phyloP scores from a whole-genome alignment of 2,113 vertebrate genomes.

The Puffinus mauretanicus region DNA sequence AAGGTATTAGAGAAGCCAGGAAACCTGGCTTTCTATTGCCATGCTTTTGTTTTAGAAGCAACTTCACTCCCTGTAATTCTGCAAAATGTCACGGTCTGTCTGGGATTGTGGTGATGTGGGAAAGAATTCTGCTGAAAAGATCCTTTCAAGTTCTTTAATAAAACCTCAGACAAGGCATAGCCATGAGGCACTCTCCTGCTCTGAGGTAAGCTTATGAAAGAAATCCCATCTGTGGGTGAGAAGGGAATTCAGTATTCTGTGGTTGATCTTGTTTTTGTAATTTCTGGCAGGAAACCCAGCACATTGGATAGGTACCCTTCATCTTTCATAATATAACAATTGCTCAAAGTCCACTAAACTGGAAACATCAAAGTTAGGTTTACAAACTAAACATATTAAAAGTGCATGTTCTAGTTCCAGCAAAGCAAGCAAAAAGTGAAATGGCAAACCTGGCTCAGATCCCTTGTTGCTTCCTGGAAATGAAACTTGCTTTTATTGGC shows the following conservation, averaged over 20 bases:
- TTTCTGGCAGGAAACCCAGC: not conserved
- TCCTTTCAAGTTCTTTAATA: slow-evolving; percentile 34
- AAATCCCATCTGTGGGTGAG: slow-evolving; percentile 14
- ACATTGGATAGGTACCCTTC: slow-evolving; percentile 5
- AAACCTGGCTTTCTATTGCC: not conserved
- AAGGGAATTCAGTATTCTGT: slow-evolving; percentile 3
- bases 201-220: slow-evolving; percentile 48
- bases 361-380: slow-evolving; percentile 36
- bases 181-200: slow-evolving; percentile 18
- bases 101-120: slow-evolving; percentile 19
- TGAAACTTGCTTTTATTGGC: slow-evolving; percentile 20
- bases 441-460: not conserved
- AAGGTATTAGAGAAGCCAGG: not conserved
- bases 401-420: not conserved
- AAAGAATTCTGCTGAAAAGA: slow-evolving; percentile 26
- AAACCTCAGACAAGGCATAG: slow-evolving; percentile 8
- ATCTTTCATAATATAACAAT: slow-evolving; percentile 14
- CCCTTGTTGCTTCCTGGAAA: slow-evolving; percentile 9
- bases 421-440: slow-evolving; percentile 28
- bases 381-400: slow-evolving; percentile 29
- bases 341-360: slow-evolving; percentile 18
- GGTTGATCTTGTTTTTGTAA: slow-evolving; percentile 17
- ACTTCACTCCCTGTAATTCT: not conserved
- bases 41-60: not conserved
- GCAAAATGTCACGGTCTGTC: slow-evolving; percentile 23